Evolutionary conservation across 2,888 invertebrate species (phyloP), one percentile per base, ranked within the genome.

Genomic region (Nowickia ferox): DNA sequence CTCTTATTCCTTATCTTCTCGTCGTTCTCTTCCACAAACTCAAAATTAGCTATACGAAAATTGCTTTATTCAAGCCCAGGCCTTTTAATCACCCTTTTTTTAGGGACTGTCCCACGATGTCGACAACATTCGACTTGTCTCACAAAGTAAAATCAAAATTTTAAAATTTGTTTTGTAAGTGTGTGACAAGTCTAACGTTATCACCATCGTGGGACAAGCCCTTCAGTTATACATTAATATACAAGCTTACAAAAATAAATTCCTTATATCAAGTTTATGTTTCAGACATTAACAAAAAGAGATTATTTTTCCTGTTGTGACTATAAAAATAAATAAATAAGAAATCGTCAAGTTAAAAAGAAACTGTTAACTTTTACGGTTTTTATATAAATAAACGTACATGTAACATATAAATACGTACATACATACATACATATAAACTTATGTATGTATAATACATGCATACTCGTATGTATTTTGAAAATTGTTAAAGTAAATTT

Each of bases 361-460:
- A 65, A 59, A 71, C 55, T 55, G 74, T 78, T 78, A 75, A 78
- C 63, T 13, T 82, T 79, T 86, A 86, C 85, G 69, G 78, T 86
- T 86, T 76, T 48, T 40, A 46, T 46, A 59, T 42, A 59, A 65
- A 65, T 17, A 8, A 10, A 22, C 30, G 3, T 53, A 19, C 19
- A 53, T 19, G 19, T 4, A 53, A 44, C 13, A 11, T 13, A 2
- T 9, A 9, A 9, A 61, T 15, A 68, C 46, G 4, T 38, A 42
- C 19, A 19, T 5, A 13, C 9, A 38, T 40, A 22, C 9, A 10
- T 63, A 11, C 44, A 1, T 57, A 57, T 38, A 15, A n/a, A n/a
- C n/a, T n/a, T 13, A 57, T 6, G 3, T 48, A 48, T 6, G 15
- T 15, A 15, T 15, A 8, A 3, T 48, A 48, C n/a, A 48, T 15